Evolutionary conservation across 1,140 invertebrate genomes (phyloP).

Genomic region (Dreissena rostriformis): DNA sequence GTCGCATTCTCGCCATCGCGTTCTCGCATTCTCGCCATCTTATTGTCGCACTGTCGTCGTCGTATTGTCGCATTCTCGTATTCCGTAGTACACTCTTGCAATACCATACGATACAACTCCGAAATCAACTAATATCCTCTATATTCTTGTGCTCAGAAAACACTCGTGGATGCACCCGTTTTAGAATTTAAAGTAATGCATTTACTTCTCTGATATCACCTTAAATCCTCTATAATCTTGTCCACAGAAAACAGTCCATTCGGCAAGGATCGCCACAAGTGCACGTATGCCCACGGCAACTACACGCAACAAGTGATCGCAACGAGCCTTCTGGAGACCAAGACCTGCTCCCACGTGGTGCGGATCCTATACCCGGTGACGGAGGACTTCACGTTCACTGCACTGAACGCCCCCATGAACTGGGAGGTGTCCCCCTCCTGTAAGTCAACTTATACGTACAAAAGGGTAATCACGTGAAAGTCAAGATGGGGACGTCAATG

Average conservation of each 20-base stretch:
- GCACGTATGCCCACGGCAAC: conserved; percentile 62
- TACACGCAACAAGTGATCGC: conserved; percentile 68
- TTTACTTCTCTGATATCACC: not conserved
- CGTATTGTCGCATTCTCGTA: no score
- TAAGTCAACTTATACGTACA: conserved; percentile 40
- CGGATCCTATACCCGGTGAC: conserved; percentile 66
- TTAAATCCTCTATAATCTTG: not conserved
- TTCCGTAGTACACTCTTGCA: no score
- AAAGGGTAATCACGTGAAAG: no score
- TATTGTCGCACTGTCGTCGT: no score
- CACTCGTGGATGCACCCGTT: no score
- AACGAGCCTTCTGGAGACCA: conserved; percentile 59
- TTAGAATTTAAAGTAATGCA: not conserved
- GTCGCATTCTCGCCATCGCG: no score
- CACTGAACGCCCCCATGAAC: not conserved
- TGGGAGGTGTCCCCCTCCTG: conserved; percentile 16
- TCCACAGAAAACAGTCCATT: conserved; percentile 56
- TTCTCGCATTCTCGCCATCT: no score
- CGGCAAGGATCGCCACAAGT: conserved; percentile 58
- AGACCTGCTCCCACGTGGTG: conserved; percentile 57
- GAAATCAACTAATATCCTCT: no score
- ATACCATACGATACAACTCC: no score
- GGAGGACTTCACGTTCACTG: conserved; percentile 47
- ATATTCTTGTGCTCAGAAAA: no score
- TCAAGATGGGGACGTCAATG: no score